Conservation (phyloP, 2,888 invertebrate genomes). For the Spialia ferax region DNA sequence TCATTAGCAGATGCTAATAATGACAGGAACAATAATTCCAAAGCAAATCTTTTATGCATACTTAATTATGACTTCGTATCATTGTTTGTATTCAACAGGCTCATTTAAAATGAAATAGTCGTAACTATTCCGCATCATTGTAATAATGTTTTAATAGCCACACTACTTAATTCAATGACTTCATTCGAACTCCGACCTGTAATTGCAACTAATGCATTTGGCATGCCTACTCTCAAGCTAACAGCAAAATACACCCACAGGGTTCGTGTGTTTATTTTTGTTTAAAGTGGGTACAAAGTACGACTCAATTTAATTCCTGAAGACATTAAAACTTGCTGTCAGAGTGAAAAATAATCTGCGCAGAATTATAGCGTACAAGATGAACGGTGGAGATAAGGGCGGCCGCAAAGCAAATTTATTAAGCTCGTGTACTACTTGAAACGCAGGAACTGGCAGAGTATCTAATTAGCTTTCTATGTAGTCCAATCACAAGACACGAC, state of each 20-base stretch:
- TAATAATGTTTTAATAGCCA: too few species aligned
- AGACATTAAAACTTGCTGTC: conserved; percentile 82
- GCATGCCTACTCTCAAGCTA: neutral
- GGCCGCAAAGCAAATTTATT: conserved; percentile 56
- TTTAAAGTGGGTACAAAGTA: conserved; percentile 32
- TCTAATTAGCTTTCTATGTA: conserved; percentile 46
- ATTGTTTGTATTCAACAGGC: too few species aligned
- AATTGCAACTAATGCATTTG: too few species aligned
- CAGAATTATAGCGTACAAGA: conserved; percentile 80
- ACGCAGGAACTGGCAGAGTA: conserved; percentile 17
- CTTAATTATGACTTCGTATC: too few species aligned
- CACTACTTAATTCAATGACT: too few species aligned
- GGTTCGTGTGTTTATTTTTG: neutral
- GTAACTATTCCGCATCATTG: too few species aligned
- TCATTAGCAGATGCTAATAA: too few species aligned
- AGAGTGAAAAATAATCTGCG: conserved; percentile 80
- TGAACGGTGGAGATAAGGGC: conserved; percentile 71
- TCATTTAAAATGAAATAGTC: too few species aligned
- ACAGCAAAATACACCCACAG: neutral
- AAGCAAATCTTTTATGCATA: too few species aligned
- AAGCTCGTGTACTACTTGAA: conserved; percentile 44
- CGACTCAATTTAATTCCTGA: conserved; percentile 66
- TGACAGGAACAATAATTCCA: too few species aligned
- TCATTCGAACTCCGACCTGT: too few species aligned
- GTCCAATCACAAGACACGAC: conserved; percentile 1